Evolutionary conservation across 2,888 invertebrate species (phyloP).

Genomic region (Tetragnatha montana): DNA sequence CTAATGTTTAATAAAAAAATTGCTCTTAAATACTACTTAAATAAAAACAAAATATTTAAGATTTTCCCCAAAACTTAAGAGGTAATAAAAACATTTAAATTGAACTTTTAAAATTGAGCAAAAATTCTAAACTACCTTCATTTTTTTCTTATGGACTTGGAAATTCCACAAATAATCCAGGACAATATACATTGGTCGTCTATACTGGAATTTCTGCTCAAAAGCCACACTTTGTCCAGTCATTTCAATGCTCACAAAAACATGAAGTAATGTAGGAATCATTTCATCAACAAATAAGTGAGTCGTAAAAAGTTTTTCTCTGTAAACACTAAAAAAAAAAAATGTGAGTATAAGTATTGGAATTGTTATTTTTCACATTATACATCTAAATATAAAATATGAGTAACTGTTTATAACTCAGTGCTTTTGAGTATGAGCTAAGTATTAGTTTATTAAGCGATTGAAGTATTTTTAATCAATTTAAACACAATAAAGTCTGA

Average conservation of each 20-base stretch:
- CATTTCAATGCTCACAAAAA: conserved; percentile 98
- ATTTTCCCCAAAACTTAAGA: neutral
- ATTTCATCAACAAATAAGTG: conserved; percentile 84
- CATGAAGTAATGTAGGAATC: conserved; percentile 87
- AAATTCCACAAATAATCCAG: conserved; percentile 94
- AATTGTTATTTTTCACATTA: too few species aligned
- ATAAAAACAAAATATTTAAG: neutral
- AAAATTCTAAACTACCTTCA: conserved; percentile 79
- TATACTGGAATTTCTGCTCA: conserved; percentile 97
- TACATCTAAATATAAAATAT: too few species aligned
- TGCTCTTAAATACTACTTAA: neutral
- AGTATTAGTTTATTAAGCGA: too few species aligned
- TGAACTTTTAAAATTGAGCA: neutral
- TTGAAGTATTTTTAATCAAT: too few species aligned
- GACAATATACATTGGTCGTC: conserved; percentile 94
- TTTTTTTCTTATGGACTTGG: conserved; percentile 85
- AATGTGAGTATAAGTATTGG: neutral
- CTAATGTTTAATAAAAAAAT: neutral
- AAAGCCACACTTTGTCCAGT: conserved; percentile 96
- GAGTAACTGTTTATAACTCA: too few species aligned
- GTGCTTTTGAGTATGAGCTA: too few species aligned
- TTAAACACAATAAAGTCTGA: too few species aligned
- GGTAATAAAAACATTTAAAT: neutral
- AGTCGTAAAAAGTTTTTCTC: conserved; percentile 83
- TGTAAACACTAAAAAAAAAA: conserved; percentile 63